Conservation (phyloP, 2,888 invertebrate species). For the Pterostichus madidus region DNA sequence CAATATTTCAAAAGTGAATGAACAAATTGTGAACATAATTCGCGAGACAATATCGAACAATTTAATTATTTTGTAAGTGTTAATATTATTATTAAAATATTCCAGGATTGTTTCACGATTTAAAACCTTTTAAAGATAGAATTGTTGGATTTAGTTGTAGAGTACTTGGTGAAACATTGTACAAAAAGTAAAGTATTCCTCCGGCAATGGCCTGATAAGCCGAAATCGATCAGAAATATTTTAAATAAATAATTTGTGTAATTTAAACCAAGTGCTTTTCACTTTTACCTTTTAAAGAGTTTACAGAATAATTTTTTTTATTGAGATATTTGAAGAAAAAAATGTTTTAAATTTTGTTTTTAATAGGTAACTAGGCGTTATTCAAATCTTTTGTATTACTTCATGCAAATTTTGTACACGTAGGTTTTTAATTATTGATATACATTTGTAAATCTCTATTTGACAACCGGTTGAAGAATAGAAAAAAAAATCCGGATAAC, state of each 20-base stretch:
- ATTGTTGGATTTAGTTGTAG: too few species aligned
- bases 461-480: neutral
- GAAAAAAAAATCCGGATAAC: neutral
- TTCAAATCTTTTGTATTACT: slow-evolving; percentile 10
- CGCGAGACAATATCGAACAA: neutral
- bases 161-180: too few species aligned
- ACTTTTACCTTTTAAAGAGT: neutral
- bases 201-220: too few species aligned
- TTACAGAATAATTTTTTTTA: neutral
- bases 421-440: slow-evolving; percentile 33
- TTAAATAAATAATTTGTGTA: too few species aligned
- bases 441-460: slow-evolving; percentile 14
- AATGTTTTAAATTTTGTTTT: neutral
- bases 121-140: too few species aligned
- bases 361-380: slow-evolving; percentile 10
- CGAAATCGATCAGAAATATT: too few species aligned
- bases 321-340: neutral
- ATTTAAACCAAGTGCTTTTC: too few species aligned
- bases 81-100: neutral
- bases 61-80: slow-evolving; percentile 3
- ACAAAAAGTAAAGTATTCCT: too few species aligned
- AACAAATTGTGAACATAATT: too few species aligned
- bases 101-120: neutral
- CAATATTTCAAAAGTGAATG: neutral
- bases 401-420: slow-evolving; percentile 10